Conservation (phyloP, 2,888 invertebrate species). For the Helicoverpa assulta region DNA sequence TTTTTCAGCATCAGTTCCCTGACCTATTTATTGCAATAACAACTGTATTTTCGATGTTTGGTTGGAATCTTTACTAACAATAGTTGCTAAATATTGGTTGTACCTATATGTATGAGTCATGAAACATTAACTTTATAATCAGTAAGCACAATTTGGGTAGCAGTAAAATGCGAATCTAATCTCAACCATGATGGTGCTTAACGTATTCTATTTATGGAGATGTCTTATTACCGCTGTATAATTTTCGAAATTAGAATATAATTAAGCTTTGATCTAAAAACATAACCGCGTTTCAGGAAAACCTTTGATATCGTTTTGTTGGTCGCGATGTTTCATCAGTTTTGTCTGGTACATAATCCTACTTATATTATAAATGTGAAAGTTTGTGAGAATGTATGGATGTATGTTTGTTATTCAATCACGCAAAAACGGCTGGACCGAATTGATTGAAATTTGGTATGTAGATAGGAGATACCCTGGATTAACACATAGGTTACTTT, state of each 20-base stretch:
- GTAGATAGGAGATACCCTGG: too few species aligned
- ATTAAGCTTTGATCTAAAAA: slow-evolving; percentile 52
- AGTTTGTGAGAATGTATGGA: too few species aligned
- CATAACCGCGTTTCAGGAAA: slow-evolving; percentile 13
- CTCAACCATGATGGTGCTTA: slow-evolving; percentile 6
- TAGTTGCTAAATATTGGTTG: neutral
- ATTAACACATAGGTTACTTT: too few species aligned
- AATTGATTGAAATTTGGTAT: too few species aligned
- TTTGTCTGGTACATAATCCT: neutral
- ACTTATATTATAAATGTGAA: too few species aligned
- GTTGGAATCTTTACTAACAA: neutral
- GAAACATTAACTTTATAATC: slow-evolving; percentile 11
- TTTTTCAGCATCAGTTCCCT: slow-evolving; percentile 38
- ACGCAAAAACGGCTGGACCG: too few species aligned
- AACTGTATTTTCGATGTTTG: slow-evolving; percentile 18
- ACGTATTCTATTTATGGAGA: slow-evolving; percentile 33
- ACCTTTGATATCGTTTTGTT: slow-evolving; percentile 26
- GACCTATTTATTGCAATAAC: slow-evolving; percentile 40
- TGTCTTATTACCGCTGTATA: slow-evolving; percentile 37
- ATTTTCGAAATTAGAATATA: slow-evolving; percentile 32
- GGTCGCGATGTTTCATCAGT: slow-evolving; percentile 3
- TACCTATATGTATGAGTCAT: slow-evolving; percentile 8
- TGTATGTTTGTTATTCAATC: too few species aligned
- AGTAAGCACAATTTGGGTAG: slow-evolving; percentile 21
- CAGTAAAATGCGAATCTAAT: slow-evolving; percentile 29